Percentiles rank a stretch among this genome's conserved stretches.
Conservation (phyloP, 1,140 invertebrate species). For the Eurosta solidaginis region DNA sequence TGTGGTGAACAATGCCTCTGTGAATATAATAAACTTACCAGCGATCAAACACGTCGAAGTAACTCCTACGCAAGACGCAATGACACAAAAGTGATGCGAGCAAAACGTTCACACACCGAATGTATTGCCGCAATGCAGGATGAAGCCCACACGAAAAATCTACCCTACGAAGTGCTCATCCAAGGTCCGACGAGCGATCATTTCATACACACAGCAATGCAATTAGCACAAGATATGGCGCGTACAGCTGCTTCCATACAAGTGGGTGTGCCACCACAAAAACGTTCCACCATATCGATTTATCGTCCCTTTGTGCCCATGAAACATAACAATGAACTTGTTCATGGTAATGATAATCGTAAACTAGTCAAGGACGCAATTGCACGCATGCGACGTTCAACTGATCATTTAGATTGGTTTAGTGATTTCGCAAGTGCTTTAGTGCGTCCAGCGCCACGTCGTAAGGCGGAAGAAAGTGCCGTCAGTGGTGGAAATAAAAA, state of each 20-base stretch:
- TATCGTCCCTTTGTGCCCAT: slow-evolving; percentile 42
- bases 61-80: neutral
- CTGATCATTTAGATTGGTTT: slow-evolving; percentile 52
- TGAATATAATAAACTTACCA: slow-evolving; percentile 53
- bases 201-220: slow-evolving; percentile 51
- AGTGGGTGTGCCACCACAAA: slow-evolving; percentile 31
- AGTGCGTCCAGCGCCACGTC: slow-evolving; percentile 49
- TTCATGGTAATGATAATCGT: neutral
- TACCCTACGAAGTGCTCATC: slow-evolving; percentile 54
- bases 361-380: neutral
- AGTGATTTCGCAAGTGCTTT: slow-evolving; percentile 48
- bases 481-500: neutral
- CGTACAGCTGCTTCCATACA: neutral
- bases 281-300: slow-evolving; percentile 50
- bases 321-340: neutral
- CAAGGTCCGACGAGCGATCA: slow-evolving; percentile 53
- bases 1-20: slow-evolving; percentile 58
- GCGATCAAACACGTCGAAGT: neutral
- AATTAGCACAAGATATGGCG: slow-evolving; percentile 48
- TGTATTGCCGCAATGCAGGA: slow-evolving; percentile 52
- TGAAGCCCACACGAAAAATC: slow-evolving; percentile 43
- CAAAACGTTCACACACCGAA: slow-evolving; percentile 48
- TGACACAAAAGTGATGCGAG: neutral
- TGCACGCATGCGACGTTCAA: slow-evolving; percentile 43
- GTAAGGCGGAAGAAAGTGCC: slow-evolving; percentile 29